Evolutionary conservation across 2,113 vertebrate species (phyloP).

Genomic region (Neodon shergylaensis): DNA sequence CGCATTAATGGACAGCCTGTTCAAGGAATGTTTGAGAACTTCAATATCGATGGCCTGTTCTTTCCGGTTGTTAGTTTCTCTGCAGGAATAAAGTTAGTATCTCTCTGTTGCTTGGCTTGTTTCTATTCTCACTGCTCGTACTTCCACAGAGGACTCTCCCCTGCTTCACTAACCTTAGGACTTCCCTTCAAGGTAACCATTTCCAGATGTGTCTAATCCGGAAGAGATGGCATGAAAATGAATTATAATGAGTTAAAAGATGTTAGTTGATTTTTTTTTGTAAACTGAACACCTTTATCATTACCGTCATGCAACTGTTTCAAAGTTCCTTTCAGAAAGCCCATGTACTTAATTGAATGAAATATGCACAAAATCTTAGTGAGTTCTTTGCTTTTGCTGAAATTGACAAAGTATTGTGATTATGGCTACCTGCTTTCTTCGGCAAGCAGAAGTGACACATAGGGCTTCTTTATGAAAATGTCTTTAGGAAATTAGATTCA

Average conservation of each 20-base stretch:
- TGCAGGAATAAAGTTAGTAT: conserved; percentile 95
- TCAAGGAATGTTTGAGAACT: conserved; percentile 99
- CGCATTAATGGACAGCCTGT: conserved; percentile 98
- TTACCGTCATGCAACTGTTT: not conserved
- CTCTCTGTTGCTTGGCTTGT: not conserved
- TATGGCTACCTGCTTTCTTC: not conserved
- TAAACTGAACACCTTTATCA: not conserved
- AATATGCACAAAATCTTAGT: not conserved
- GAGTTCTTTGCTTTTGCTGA: not conserved
- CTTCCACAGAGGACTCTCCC: not conserved
- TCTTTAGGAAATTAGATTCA: not conserved
- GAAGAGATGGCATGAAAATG: not conserved
- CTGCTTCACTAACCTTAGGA: not conserved
- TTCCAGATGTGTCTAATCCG: not conserved
- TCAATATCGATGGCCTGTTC: conserved; percentile 96
- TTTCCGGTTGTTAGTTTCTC: conserved; percentile 97
- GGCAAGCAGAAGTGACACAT: not conserved
- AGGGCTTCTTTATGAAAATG: not conserved
- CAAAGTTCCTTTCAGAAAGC: not conserved
- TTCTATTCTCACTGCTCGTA: not conserved
- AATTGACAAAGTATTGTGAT: not conserved
- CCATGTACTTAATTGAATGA: not conserved
- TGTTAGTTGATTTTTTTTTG: not conserved
- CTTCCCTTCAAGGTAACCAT: conserved; percentile 16
- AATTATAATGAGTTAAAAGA: not conserved